Percentiles rank a stretch among this genome's conserved stretches.
phyloP scores from a whole-genome alignment of 1,140 invertebrate genomes.

The Tetranychus urticae region DNA sequence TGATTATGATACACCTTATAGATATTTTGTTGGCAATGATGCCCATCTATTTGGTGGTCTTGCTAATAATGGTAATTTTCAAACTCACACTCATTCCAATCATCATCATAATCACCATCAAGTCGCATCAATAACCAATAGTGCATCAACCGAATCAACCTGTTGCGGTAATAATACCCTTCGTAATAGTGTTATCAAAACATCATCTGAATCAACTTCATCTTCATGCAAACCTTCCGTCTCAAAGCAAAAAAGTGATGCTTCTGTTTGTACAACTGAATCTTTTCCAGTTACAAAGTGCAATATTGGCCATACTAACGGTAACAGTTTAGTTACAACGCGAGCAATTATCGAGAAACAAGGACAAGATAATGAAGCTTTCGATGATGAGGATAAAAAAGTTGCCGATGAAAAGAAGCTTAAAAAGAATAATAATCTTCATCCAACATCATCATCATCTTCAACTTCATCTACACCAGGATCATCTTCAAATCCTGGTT shows the following conservation, averaged over 20 bases:
- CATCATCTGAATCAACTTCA: not conserved
- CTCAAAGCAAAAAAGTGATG: constrained; percentile 8
- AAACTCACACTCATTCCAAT: no score
- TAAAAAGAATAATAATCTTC: not conserved
- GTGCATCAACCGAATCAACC: not conserved
- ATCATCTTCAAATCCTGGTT: not conserved
- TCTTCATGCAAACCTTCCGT: not conserved
- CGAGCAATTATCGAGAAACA: not conserved
- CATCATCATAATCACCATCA: not conserved
- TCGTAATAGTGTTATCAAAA: no score
- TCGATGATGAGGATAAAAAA: not conserved
- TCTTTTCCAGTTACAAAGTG: not conserved
- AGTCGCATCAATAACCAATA: not conserved
- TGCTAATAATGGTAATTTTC: not conserved
- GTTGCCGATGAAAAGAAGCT: not conserved
- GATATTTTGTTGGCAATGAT: constrained; percentile 16
- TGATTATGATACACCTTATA: constrained; percentile 72
- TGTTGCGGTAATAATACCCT: not conserved
- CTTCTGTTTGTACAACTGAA: constrained; percentile 4
- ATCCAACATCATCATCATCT: not conserved
- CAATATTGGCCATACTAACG: not conserved
- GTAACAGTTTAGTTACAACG: not conserved
- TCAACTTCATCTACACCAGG: not conserved
- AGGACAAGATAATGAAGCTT: not conserved
- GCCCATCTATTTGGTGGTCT: constrained; percentile 2